Conservation (phyloP, 2,888 invertebrate species). For the Petrolisthes cinctipes region DNA sequence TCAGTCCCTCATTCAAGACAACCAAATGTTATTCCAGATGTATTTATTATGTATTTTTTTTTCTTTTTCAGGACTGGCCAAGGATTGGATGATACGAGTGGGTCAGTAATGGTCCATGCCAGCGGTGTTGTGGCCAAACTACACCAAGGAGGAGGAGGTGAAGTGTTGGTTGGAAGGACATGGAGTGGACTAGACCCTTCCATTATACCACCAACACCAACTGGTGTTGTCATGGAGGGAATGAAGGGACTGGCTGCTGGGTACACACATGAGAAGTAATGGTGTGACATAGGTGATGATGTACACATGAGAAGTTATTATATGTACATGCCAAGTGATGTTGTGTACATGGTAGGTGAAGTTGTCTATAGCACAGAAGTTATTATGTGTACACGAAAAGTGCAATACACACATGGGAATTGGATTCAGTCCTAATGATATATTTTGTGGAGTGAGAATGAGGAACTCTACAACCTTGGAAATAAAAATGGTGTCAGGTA, state of each 20-base stretch:
- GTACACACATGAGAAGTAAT: conserved; percentile 38
- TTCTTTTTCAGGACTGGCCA: not conserved
- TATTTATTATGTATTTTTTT: too few relatives aligned
- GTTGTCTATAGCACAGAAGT: too few relatives aligned
- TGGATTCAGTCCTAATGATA: too few relatives aligned
- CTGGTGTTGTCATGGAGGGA: conserved; percentile 42
- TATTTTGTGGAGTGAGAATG: too few relatives aligned
- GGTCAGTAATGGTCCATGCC: conserved; percentile 34
- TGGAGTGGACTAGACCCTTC: conserved; percentile 56
- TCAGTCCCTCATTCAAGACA: too few relatives aligned
- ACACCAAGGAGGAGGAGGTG: conserved; percentile 46
- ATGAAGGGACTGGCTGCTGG: conserved; percentile 52
- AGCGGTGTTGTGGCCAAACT: conserved; percentile 27
- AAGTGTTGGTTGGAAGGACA: conserved; percentile 38
- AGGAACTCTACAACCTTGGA: too few relatives aligned
- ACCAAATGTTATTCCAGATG: too few relatives aligned
- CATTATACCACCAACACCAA: not conserved
- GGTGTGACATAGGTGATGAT: not conserved
- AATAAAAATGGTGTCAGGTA: too few relatives aligned
- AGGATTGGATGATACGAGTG: conserved; percentile 30
- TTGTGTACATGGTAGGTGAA: too few relatives aligned
- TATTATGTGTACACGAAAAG: too few relatives aligned
- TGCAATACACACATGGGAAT: too few relatives aligned
- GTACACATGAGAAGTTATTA: not conserved
- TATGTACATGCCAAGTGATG: too few relatives aligned